Base-by-base conservation (phyloP, 2,797 vertebrate genomes). In the Notolepis coatsorum region DNA sequence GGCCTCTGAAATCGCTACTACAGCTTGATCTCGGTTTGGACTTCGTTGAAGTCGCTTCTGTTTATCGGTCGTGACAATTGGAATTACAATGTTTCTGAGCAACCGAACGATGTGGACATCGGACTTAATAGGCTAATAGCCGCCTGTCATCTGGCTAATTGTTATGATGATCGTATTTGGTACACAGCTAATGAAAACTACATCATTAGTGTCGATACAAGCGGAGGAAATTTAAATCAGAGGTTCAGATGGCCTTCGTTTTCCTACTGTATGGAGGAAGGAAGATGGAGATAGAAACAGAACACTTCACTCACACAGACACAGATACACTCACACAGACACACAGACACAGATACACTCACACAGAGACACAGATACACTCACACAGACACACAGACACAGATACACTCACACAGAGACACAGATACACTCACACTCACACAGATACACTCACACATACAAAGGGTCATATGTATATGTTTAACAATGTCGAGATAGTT, bases 1-100 rank as follows among this genome's bases (percentile, higher is more conserved):
- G 12, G 13, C 12, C 27, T 18, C 4, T 25, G 10, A 69, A 65
- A 25, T 63, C 18, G 77, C 75, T 39, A 25, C 31, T 59, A 43
- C n/a, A n/a, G n/a, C 18, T 0, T 0, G 1, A 73, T 84, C 87
- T 85, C 77, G 57, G 30, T 68, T 83, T 59, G 43, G 85, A 87
- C 84, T 84, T 17, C n/a, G 33, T 75, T 69, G 64, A 72, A 85
- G 74, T 77, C 43, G 51, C 0, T 2, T 18, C 42, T 23, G 43
- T 75, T 82, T 73, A 90, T 90, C 79, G 73, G 67, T 71, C 85
- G 75, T 81, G 90, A 90, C 85, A 84, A 85, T 56, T 80, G 54
- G 66, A 84, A 90, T 43, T 37, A 30, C 84, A 23, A 24, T 76
- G 65, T 80, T 83, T 69, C 69, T 47, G 46, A 70, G 69, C 37